phyloP scores from a whole-genome alignment of 2,888 invertebrate species.

The Hydrotaea cyrtoneurina region DNA sequence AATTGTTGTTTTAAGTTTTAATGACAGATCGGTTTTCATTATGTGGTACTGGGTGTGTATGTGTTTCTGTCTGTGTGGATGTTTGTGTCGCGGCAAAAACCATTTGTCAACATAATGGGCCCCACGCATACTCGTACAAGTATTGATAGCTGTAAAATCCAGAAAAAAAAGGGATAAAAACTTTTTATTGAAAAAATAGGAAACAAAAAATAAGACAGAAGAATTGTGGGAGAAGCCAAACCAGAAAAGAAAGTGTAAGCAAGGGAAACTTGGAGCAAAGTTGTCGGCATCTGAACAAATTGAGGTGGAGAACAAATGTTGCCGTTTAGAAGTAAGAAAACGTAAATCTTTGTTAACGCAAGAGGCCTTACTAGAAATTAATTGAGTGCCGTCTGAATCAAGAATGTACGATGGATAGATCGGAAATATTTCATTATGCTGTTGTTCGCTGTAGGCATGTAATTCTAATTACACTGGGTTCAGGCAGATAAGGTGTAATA shows the following conservation, averaged over 20 bases:
- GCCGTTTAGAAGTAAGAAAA: not conserved
- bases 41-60: slow-evolving; percentile 60
- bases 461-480: too few species aligned
- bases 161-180: slow-evolving; percentile 27
- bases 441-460: too few species aligned
- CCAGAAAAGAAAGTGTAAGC: too few species aligned
- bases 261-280: too few species aligned
- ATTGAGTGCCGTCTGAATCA: slow-evolving; percentile 43
- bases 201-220: not conserved
- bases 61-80: slow-evolving; percentile 40
- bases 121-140: slow-evolving; percentile 42
- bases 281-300: too few species aligned
- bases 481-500: too few species aligned
- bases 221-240: not conserved
- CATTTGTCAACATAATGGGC: slow-evolving; percentile 71
- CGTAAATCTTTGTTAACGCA: slow-evolving; percentile 50
- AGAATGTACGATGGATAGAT: slow-evolving; percentile 23
- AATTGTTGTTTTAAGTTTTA: slow-evolving; percentile 71
- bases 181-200: slow-evolving; percentile 35
- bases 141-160: slow-evolving; percentile 35
- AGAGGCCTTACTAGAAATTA: slow-evolving; percentile 47
- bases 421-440: not conserved
- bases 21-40: slow-evolving; percentile 75
- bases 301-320: too few species aligned
- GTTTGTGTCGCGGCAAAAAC: slow-evolving; percentile 66